phyloP scores from a whole-genome alignment of 2,888 invertebrate genomes.

The Parthenolecanium corni region DNA sequence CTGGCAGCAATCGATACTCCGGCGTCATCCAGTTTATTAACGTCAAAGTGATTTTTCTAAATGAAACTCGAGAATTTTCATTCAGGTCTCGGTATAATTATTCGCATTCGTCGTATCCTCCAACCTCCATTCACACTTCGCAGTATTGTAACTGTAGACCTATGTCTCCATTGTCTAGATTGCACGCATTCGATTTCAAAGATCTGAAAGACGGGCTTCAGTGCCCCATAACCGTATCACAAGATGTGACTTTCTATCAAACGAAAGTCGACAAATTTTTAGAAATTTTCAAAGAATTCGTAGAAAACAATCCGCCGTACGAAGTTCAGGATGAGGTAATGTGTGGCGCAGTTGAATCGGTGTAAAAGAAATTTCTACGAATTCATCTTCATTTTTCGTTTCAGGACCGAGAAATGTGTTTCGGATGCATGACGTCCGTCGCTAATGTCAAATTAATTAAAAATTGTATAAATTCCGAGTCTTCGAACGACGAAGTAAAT shows the following conservation, averaged over 20 bases:
- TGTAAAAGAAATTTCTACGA: neutral
- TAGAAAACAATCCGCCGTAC: constrained; percentile 55
- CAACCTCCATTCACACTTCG: no score
- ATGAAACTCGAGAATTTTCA: constrained; percentile 8
- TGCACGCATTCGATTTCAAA: constrained; percentile 65
- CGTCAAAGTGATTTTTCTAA: constrained; percentile 46
- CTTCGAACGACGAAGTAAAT: neutral
- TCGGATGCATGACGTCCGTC: constrained; percentile 71
- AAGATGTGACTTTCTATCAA: constrained; percentile 61
- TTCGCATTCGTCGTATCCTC: no score
- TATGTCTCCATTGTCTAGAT: constrained; percentile 41
- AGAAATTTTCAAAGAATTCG: constrained; percentile 65
- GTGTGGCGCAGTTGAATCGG: neutral
- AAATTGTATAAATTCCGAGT: constrained; percentile 47
- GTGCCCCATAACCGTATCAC: constrained; percentile 54
- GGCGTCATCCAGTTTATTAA: constrained; percentile 56
- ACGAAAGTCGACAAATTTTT: constrained; percentile 73
- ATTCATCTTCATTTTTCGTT: neutral
- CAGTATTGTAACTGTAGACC: no score
- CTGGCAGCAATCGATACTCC: constrained; percentile 44
- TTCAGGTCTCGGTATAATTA: neutral
- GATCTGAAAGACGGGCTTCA: constrained; percentile 60
- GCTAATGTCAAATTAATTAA: constrained; percentile 70
- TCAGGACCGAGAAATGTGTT: constrained; percentile 56
- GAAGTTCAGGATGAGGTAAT: constrained; percentile 4